phyloP scores from a whole-genome alignment of 2,797 vertebrate species.

The Xerus rutilus region DNA sequence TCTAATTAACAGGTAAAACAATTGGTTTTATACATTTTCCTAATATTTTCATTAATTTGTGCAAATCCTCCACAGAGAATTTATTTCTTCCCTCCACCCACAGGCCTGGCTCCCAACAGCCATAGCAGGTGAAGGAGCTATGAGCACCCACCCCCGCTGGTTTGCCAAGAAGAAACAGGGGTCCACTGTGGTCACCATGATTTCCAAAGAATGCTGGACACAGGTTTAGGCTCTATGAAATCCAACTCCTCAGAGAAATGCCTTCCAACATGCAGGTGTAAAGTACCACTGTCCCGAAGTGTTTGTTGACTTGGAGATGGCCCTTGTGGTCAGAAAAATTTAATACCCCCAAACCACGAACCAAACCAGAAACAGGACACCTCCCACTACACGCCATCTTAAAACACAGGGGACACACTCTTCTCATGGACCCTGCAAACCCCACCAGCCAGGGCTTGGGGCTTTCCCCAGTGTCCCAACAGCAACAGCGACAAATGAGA shows the following conservation, averaged over 20 bases:
- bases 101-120: neutral
- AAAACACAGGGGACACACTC: neutral
- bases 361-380: neutral
- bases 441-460: neutral
- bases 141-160: accelerated
- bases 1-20: neutral
- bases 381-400: too few species aligned
- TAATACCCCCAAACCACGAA: neutral
- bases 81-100: neutral
- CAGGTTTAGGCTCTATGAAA: neutral
- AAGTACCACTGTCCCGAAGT: neutral
- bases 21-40: neutral
- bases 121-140: neutral
- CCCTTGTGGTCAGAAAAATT: neutral
- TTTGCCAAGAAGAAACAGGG: accelerated
- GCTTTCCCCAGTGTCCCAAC: neutral
- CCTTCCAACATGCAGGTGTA: neutral
- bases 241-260: neutral
- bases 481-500: neutral
- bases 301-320: slow-evolving; percentile 30
- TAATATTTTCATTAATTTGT: neutral
- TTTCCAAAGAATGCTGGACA: neutral
- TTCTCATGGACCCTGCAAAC: too few species aligned
- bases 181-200: neutral
- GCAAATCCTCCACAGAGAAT: neutral